Evolutionary conservation across 2,113 vertebrate species (phyloP).

Genomic region (Alosa alosa): DNA sequence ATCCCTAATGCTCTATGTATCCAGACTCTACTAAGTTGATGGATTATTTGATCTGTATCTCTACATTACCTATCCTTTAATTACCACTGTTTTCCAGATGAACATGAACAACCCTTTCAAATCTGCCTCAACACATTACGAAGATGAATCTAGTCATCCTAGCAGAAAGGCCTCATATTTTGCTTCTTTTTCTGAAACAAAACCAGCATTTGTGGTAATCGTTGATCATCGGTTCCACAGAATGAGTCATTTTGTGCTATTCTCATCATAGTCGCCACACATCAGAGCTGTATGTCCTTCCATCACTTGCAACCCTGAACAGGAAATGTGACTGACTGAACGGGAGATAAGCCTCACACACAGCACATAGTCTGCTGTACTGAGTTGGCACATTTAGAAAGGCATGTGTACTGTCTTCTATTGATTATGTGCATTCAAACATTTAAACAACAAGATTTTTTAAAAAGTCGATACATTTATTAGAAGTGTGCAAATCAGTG

Average conservation of each 20-base stretch:
- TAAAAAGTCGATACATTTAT: slow-evolving; percentile 57
- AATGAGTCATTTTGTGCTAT: not conserved
- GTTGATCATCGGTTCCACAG: not conserved
- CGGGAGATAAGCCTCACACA: not conserved
- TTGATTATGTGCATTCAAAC: slow-evolving; percentile 12
- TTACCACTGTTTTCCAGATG: not conserved
- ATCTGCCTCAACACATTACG: no score
- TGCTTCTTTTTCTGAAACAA: not conserved
- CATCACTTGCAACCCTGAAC: not conserved
- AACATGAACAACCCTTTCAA: not conserved
- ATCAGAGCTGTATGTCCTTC: not conserved
- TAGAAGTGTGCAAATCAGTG: slow-evolving; percentile 53
- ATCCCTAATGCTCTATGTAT: not conserved
- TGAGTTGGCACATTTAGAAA: no score
- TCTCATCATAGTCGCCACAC: not conserved
- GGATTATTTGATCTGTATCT: no score
- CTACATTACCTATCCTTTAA: not conserved
- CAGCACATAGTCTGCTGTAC: not conserved
- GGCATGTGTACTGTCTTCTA: not conserved
- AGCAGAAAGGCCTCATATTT: not conserved
- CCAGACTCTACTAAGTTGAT: no score
- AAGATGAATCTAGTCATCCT: not conserved
- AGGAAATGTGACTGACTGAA: not conserved
- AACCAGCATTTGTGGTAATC: not conserved
- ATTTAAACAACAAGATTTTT: slow-evolving; percentile 34